A percentile compares a stretch with the other conserved stretches of the same genome.
phyloP scores from a whole-genome alignment of 2,113 vertebrate genomes.

The Cebidichthys violaceus region DNA sequence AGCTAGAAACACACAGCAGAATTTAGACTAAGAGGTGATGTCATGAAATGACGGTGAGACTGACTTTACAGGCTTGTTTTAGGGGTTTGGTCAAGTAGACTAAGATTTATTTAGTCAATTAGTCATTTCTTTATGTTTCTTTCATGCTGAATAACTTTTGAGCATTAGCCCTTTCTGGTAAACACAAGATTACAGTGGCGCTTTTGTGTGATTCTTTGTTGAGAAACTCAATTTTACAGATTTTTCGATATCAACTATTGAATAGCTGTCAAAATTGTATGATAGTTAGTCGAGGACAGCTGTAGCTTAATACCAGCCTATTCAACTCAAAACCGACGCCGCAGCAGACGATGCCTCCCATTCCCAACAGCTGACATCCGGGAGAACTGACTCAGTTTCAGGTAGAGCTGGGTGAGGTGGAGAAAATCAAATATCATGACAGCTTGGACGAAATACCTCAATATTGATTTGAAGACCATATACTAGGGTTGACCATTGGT shows the following conservation, averaged over 20 bases:
- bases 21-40: slow-evolving; percentile 3
- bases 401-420: neutral
- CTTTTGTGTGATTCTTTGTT: neutral
- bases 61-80: neutral
- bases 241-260: neutral
- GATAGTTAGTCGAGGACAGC: neutral
- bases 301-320: too few relatives aligned
- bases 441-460: neutral
- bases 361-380: neutral
- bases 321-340: neutral
- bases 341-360: neutral
- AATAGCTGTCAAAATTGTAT: too few relatives aligned
- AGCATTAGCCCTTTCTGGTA: neutral
- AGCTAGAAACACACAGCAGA: neutral
- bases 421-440: neutral
- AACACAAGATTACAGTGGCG: neutral
- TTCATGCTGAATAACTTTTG: neutral
- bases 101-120: too few relatives aligned
- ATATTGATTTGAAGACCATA: neutral
- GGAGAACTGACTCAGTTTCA: neutral
- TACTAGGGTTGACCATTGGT: neutral
- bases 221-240: neutral
- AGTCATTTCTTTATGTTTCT: too few relatives aligned
- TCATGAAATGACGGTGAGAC: neutral
- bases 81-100: too few relatives aligned